Evolutionary conservation across 2,797 vertebrate genomes (phyloP), one percentile per base, ranked within the genome.

Genomic region (Scyliorhinus canicula): DNA sequence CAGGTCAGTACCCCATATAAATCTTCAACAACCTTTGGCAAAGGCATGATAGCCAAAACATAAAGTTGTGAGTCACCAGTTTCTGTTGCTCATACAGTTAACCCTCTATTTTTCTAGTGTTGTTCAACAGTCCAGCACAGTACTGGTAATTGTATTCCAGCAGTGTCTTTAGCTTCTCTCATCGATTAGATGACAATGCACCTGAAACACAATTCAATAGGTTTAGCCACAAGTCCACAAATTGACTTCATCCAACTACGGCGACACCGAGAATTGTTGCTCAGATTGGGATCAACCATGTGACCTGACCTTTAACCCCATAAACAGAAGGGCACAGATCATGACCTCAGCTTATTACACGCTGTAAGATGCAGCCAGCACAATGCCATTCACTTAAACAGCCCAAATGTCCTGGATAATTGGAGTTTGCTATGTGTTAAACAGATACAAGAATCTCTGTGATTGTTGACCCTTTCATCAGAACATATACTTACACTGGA

Each of bases 401-500:
- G 55, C 31, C 21, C 55, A 91, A 44, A 24, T 26, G 7, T 44
- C 44, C 3, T 24, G 88, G 65, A 91, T 91, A 91, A 65, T 65
- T 35, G 67, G 0, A 52, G 47, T 4, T 69, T 69, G 93, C 55
- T 94, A 35, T 52, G 67, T 93, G 91, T 67, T 35, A 69, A 69
- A 50, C 47, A 35, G 93, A 69, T 65, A 52, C 84, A 69, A 35
- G n/a, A 47, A 93, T 50, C 35, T 71, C 93, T 71, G 26, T 94
- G 67, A 94, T 69, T 50, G 40, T 47, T 94, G 93, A 69, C 47
- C 93, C 93, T 50, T 91, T 91, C 88, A 65, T 91, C 21, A 44
- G 24, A 63, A 91, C 88, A 44, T 26, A 14, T 60, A 91, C 12
- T 91, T 63, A 63, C 44, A 24, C 57, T 26, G 88, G 88, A 91